These are phyloP conservation scores for Lasioglossum calceatum DNA, from an alignment of 2,888 invertebrate species.

Conservation along the genomic window DNA sequence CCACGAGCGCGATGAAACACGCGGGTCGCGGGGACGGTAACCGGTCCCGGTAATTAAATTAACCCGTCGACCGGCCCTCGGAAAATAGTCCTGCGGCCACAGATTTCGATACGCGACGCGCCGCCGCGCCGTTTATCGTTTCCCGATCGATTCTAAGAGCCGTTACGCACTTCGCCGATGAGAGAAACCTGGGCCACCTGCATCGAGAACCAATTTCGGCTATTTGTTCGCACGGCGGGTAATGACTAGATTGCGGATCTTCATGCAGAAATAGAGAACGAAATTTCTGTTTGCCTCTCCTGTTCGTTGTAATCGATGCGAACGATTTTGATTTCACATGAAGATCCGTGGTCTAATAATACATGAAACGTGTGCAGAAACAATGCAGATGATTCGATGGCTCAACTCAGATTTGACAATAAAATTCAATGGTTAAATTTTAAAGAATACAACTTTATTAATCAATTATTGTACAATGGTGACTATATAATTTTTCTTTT, in stretches of 20 bases:
- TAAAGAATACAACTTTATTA: too few relatives aligned
- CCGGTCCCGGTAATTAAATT: slow-evolving; percentile 40
- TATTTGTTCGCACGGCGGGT: background rate
- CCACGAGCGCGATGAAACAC: background rate
- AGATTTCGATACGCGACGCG: background rate
- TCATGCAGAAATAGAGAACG: too few relatives aligned
- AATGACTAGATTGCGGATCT: too few relatives aligned
- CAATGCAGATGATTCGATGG: background rate
- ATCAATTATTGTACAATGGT: too few relatives aligned
- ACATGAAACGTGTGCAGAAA: too few relatives aligned
- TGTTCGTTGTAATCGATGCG: too few relatives aligned
- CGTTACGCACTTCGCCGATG: background rate
- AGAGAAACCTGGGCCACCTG: background rate
- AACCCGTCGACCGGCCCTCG: slow-evolving; percentile 13
- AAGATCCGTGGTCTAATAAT: background rate
- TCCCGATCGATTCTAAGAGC: slow-evolving; percentile 1
- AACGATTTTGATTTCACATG: background rate
- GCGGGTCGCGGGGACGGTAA: background rate
- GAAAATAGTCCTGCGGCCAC: background rate
- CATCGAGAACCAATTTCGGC: background rate
- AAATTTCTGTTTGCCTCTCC: too few relatives aligned
- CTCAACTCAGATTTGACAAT: background rate
- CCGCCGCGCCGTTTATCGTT: background rate
- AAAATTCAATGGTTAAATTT: too few relatives aligned
- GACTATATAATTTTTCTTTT: too few relatives aligned